These are phyloP conservation scores for Eubasilissa regina DNA, from an alignment of 1,140 invertebrate genomes.

Conservation along the genomic window DNA sequence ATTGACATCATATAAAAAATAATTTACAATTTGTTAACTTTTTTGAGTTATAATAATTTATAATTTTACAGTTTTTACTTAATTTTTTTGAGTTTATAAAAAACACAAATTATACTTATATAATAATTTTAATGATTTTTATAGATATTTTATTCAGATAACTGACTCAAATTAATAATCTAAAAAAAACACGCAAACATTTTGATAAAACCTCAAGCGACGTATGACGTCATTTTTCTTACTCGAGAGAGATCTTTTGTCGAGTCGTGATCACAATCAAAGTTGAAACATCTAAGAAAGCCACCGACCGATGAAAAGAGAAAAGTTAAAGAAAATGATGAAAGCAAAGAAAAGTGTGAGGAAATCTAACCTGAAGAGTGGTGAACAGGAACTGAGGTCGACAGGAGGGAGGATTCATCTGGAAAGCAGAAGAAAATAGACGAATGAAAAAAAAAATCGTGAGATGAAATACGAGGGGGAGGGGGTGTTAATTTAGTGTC, in stretches of 20 bases:
- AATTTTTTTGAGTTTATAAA: no score
- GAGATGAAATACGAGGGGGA: conserved; percentile 27
- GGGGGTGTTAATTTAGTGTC: no score
- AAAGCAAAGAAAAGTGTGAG: conserved; percentile 61
- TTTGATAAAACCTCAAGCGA: not conserved
- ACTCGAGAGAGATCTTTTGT: not conserved
- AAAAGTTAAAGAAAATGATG: conserved; percentile 31
- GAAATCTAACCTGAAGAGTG: conserved; percentile 71
- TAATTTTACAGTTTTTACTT: no score
- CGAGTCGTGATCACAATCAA: conserved; percentile 17
- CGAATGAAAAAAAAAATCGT: conserved; percentile 58
- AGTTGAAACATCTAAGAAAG: conserved; percentile 31
- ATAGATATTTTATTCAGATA: no score
- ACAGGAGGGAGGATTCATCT: conserved; percentile 72
- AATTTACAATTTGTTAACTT: no score
- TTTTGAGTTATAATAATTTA: no score
- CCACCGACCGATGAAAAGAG: conserved; percentile 16
- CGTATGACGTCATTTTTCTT: not conserved
- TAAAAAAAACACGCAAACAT: no score
- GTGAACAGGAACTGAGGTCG: conserved; percentile 70
- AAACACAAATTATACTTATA: no score
- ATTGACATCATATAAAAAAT: no score
- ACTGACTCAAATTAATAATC: no score
- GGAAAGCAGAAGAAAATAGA: conserved; percentile 72
- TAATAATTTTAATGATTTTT: no score